Evolutionary conservation across 2,113 vertebrate species (phyloP).

Genomic region (Cheilinus undulatus): DNA sequence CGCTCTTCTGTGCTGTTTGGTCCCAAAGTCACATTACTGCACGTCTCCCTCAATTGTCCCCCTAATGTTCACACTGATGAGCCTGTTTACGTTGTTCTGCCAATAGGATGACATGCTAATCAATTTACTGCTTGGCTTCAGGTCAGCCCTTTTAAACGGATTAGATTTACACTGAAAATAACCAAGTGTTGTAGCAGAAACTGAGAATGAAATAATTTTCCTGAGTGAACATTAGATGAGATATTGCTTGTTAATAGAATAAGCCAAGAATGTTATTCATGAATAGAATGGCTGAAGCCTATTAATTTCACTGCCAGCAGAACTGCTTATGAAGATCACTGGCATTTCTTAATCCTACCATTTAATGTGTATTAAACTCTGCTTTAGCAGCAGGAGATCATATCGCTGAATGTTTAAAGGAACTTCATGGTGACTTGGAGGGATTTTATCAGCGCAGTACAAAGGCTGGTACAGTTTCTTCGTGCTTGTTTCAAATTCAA

Average conservation of each 20-base stretch:
- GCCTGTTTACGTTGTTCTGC: constrained; percentile 58
- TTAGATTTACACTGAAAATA: constrained; percentile 51
- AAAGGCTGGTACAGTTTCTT: not conserved
- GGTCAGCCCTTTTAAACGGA: constrained; percentile 47
- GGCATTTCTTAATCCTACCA: constrained; percentile 20
- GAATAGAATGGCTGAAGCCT: constrained; percentile 32
- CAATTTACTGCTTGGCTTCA: constrained; percentile 50
- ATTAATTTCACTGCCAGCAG: constrained; percentile 25
- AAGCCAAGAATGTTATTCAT: constrained; percentile 40
- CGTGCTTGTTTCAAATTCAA: not conserved
- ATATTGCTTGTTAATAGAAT: constrained; percentile 62
- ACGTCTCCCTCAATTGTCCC: constrained; percentile 39
- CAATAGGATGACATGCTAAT: constrained; percentile 50
- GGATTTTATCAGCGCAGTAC: constrained; percentile 1
- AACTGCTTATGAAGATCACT: constrained; percentile 45
- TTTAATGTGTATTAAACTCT: constrained; percentile 22
- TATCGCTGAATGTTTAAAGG: constrained; percentile 7
- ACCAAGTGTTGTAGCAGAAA: constrained; percentile 51
- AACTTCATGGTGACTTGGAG: not conserved
- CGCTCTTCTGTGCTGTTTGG: not conserved
- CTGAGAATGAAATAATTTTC: constrained; percentile 28
- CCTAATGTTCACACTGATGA: constrained; percentile 56
- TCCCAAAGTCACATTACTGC: constrained; percentile 34
- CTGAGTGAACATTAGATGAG: constrained; percentile 19
- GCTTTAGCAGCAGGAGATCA: constrained; percentile 35